Conservation (phyloP, 2,113 vertebrate species). For the Passer montanus region DNA sequence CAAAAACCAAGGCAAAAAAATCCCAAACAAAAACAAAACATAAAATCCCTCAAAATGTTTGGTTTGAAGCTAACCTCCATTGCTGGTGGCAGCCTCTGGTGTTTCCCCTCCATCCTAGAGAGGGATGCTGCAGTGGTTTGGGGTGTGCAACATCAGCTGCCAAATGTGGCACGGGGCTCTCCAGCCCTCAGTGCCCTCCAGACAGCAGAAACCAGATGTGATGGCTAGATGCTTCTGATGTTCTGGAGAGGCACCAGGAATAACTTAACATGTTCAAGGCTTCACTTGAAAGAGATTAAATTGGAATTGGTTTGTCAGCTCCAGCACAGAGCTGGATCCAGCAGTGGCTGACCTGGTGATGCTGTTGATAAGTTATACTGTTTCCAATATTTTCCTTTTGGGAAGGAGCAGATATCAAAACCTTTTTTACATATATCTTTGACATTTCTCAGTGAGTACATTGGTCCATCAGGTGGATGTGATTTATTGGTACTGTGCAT, state of each 20-base stretch:
- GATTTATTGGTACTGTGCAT: accelerated
- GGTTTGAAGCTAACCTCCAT: neutral
- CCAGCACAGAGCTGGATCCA: accelerated
- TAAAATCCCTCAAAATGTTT: neutral
- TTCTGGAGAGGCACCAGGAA: neutral
- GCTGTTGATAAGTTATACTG: accelerated
- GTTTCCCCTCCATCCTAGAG: neutral
- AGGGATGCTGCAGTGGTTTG: neutral
- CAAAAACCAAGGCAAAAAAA: neutral
- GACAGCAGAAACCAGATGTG: neutral
- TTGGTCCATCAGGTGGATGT: neutral
- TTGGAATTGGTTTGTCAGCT: neutral
- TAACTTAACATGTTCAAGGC: neutral
- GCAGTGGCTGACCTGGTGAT: neutral
- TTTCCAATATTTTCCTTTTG: neutral
- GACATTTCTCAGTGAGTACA: neutral
- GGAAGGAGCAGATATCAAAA: neutral
- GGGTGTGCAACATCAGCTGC: neutral
- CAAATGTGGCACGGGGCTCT: accelerated
- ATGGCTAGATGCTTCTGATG: neutral
- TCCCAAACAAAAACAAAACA: neutral
- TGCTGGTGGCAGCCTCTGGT: neutral
- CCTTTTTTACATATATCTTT: neutral
- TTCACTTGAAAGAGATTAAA: neutral
- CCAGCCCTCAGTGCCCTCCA: neutral